These are phyloP conservation scores for Corvus hawaiiensis DNA, from an alignment of 2,113 vertebrate genomes.

Conservation along the genomic window DNA sequence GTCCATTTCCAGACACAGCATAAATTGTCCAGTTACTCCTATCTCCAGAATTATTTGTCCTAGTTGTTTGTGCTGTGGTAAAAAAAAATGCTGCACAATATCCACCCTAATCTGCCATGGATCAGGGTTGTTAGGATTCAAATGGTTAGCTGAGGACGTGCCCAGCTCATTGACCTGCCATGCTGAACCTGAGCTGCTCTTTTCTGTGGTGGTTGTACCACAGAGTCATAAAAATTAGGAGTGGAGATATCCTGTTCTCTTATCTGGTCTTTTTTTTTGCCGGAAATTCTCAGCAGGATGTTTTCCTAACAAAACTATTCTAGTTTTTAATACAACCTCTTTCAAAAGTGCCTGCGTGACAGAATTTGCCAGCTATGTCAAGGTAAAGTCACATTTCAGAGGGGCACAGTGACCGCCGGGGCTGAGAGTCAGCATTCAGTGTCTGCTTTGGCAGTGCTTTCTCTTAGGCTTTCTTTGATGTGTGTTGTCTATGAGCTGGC, in stretches of 20 bases:
- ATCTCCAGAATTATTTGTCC: not conserved
- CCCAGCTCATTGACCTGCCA: not conserved
- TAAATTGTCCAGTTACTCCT: not conserved
- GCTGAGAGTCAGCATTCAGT: not conserved
- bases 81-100: not conserved
- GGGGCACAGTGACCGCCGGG: not conserved
- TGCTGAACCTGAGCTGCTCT: not conserved
- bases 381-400: constrained; percentile 12
- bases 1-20: not conserved
- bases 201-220: not conserved
- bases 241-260: constrained; percentile 32
- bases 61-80: not conserved
- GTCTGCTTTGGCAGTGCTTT: not conserved
- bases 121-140: not conserved
- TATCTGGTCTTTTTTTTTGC: not conserved
- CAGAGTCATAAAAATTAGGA: not conserved
- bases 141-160: not conserved
- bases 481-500: not conserved
- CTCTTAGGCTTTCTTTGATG: not conserved
- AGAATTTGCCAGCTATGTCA: constrained; percentile 23
- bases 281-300: constrained; percentile 60
- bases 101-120: not conserved
- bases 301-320: constrained; percentile 40
- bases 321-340: not conserved
- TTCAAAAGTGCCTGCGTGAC: constrained; percentile 36